Evolutionary conservation across 2,888 invertebrate species (phyloP), one percentile per base, ranked within the genome.

Genomic region (Caenorhabditis macrosperma): DNA sequence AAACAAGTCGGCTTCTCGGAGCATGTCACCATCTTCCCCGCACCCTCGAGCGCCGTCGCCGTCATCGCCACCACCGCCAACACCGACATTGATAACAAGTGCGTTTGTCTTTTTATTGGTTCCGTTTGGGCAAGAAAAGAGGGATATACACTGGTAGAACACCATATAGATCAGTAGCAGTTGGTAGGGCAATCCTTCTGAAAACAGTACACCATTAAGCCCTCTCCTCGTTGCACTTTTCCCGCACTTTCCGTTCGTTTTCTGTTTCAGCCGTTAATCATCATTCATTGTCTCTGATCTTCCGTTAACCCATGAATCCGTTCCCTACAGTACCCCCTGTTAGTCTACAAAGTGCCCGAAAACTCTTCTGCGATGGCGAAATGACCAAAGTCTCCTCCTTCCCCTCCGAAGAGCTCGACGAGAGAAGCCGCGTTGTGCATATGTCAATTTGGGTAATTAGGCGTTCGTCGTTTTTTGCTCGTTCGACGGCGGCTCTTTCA

Each of bases 1-100:
- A 74, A 74, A 74, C 74, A 74, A 74, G 74, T 74, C 55, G 74
- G 74, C 24, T 74, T 74, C 28, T 74, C 74, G 24, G 74, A 74
- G 59, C 74, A 74, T 74, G 74, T 74, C 44, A 74, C 64, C 38
- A 41, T 74, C n/a, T 74, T 74, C 48, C 74, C 74, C 12, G 64
- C 74, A 5, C 74, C 74, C 10, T 64, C 74, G 9, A 5, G 46
- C 38, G 64, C 74, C 28, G 59, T 48, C 22, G 63, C 74, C 24
- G 41, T 59, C 30, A 57, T 64, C 22, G 74, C 64, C 24, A 57
- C 64, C 20, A 72, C 64, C 4, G 46, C 41, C 9, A 64, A 59
- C 41, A 74, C 48, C 24, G 74, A 74, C 41, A 59, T 74, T 22
- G 74, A 74, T 44, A 74, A 74, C 41, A 74, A 74, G 74, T 74